Evolutionary conservation across 2,888 invertebrate species (phyloP).

Genomic region (Diplazon laetatorius): DNA sequence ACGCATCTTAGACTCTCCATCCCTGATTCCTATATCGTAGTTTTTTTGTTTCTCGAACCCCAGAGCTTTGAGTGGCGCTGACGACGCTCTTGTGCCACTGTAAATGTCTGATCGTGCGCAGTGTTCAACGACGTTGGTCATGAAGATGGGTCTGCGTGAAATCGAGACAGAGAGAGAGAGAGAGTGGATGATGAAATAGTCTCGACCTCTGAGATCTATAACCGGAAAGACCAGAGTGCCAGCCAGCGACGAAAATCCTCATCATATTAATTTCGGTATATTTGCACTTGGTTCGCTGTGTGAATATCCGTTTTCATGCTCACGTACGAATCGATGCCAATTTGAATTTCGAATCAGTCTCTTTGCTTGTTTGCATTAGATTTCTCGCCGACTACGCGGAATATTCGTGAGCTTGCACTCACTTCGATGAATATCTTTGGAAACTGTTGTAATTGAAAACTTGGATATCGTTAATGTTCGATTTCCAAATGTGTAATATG

Average conservation of each 20-base stretch:
- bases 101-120: conserved; percentile 10
- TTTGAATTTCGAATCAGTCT: conserved; percentile 46
- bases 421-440: conserved; percentile 5
- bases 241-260: conserved; percentile 26
- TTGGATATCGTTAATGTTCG: not conserved
- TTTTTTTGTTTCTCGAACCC: too few species aligned
- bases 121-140: conserved; percentile 21
- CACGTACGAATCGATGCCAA: conserved; percentile 13
- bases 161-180: conserved; percentile 33
- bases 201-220: conserved; percentile 2
- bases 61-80: too few species aligned
- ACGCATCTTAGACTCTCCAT: too few species aligned
- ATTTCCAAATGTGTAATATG: too few species aligned
- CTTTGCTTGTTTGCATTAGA: conserved; percentile 48
- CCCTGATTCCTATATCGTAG: too few species aligned
- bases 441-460: conserved; percentile 7
- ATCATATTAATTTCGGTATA: conserved; percentile 55
- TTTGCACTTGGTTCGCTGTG: conserved; percentile 31
- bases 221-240: conserved; percentile 40
- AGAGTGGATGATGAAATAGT: conserved; percentile 4
- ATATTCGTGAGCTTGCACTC: not conserved
- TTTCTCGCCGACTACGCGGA: conserved; percentile 41
- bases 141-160: not conserved
- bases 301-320: conserved; percentile 7
- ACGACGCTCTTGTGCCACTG: too few species aligned